phyloP scores from a whole-genome alignment of 2,797 vertebrate species.

The Coregonus sp. region DNA sequence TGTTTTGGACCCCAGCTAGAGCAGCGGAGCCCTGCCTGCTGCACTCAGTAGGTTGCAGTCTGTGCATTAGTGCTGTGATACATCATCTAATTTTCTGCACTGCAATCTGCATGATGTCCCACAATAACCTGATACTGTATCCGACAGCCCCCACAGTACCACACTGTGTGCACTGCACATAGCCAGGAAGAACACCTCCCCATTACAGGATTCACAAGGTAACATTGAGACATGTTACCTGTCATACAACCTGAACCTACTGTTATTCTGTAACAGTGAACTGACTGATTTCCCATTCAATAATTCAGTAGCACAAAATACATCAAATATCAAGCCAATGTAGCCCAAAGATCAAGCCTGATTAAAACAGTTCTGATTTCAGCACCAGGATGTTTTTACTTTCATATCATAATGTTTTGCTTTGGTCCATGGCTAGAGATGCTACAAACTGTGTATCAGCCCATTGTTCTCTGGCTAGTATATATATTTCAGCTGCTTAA shows the following conservation, averaged over 20 bases:
- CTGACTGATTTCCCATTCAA: constrained; percentile 25
- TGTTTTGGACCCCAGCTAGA: constrained; percentile 25
- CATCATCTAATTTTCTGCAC: constrained; percentile 77
- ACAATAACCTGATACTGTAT: constrained; percentile 55
- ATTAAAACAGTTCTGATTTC: neutral
- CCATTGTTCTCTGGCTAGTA: neutral
- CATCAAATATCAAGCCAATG: constrained; percentile 27
- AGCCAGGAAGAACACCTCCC: neutral
- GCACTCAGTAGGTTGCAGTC: constrained; percentile 58
- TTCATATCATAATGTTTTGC: neutral
- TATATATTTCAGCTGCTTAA: neutral
- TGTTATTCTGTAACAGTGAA: neutral
- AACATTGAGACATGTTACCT: neutral
- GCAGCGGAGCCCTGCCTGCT: constrained; percentile 49
- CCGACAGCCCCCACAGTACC: constrained; percentile 26
- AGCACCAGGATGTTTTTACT: neutral
- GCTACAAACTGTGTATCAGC: neutral
- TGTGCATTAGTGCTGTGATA: constrained; percentile 67
- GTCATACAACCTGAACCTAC: neutral
- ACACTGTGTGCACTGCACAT: constrained; percentile 22
- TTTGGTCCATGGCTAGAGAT: neutral
- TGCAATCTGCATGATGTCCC: constrained; percentile 57
- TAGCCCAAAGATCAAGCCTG: neutral
- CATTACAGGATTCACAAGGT: neutral
- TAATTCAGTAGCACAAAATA: constrained; percentile 17